Conservation (phyloP, 1,140 invertebrate species). For the Thaumatotibia leucotreta region DNA sequence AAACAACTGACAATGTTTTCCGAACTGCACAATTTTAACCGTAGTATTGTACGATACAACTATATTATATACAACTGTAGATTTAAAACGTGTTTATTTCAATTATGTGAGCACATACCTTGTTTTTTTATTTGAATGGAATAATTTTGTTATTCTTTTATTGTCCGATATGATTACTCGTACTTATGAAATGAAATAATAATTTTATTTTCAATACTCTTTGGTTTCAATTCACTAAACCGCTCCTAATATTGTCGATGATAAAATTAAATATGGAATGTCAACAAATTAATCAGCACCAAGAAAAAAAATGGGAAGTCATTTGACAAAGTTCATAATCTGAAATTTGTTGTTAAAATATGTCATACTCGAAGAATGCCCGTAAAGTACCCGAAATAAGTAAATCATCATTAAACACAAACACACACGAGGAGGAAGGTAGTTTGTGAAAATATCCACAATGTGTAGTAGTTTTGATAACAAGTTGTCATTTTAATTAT, state of each 20-base stretch:
- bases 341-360: slow-evolving; percentile 73
- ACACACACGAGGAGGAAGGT: slow-evolving; percentile 49
- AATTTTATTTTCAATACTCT: slow-evolving; percentile 49
- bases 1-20: not conserved
- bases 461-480: not conserved
- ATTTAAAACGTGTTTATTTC: not conserved
- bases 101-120: not conserved
- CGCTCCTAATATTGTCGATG: not conserved
- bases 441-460: slow-evolving; percentile 10
- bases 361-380: slow-evolving; percentile 67
- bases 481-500: slow-evolving; percentile 15
- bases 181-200: slow-evolving; percentile 68
- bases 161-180: slow-evolving; percentile 47
- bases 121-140: not conserved
- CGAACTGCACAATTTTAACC: not conserved
- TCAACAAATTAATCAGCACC: slow-evolving; percentile 39
- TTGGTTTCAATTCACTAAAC: slow-evolving; percentile 5
- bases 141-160: slow-evolving; percentile 54
- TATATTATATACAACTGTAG: not conserved
- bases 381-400: slow-evolving; percentile 57
- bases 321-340: slow-evolving; percentile 66
- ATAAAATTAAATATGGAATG: slow-evolving; percentile 56
- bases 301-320: slow-evolving; percentile 67
- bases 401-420: slow-evolving; percentile 40
- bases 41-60: not conserved